Evolutionary conservation across 2,797 vertebrate species (phyloP).

Genomic region (Periparus ater): DNA sequence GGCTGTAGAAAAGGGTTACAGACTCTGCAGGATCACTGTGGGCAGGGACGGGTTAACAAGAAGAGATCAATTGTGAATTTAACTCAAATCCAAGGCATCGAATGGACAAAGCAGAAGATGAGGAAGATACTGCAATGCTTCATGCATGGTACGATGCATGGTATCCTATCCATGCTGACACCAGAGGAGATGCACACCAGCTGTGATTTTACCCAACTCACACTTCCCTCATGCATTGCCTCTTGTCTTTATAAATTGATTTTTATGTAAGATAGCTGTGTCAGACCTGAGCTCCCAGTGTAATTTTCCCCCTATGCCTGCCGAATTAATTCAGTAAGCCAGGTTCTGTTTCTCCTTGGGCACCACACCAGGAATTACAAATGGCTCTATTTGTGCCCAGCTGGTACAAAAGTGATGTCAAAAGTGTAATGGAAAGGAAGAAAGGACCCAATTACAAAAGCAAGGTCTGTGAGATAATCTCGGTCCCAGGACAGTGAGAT

Average conservation of each 20-base stretch:
- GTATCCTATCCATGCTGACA: not conserved
- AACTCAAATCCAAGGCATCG: not conserved
- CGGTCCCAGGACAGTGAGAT: not conserved
- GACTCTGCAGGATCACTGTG: not conserved
- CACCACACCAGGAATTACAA: not conserved
- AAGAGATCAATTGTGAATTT: not conserved
- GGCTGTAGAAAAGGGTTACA: not conserved
- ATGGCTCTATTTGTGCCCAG: not conserved
- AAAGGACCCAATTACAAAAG: not conserved
- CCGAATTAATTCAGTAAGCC: not conserved
- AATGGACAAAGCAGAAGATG: not conserved
- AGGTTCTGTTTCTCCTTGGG: not conserved
- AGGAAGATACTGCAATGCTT: not conserved
- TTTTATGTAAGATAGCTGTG: not conserved
- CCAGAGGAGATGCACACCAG: not conserved
- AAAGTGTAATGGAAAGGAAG: not conserved
- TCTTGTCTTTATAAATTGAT: not conserved
- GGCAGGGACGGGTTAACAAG: not conserved
- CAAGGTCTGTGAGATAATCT: not conserved
- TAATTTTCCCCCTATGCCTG: not conserved
- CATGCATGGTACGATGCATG: fast-evolving
- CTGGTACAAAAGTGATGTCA: not conserved
- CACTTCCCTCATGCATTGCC: not conserved
- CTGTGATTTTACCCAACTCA: not conserved
- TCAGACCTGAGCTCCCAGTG: slow-evolving; percentile 9